Conservation (phyloP, 2,113 vertebrate species). For the Nothobranchius kuhntae region DNA sequence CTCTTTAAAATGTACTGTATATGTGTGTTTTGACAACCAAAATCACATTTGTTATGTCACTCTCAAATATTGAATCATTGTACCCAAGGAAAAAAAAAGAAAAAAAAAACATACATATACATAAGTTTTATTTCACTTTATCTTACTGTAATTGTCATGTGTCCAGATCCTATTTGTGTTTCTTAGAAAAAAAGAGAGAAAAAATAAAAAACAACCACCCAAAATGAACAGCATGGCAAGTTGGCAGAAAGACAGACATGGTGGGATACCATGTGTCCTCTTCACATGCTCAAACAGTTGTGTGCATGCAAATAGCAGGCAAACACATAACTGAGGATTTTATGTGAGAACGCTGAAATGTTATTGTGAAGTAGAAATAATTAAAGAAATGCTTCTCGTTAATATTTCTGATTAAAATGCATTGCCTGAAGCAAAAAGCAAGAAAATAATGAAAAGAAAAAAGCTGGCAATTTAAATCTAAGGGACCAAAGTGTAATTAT, state of each 20-base stretch:
- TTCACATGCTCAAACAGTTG: constrained; percentile 50
- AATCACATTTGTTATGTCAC: no score
- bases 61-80: no score
- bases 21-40: no score
- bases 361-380: constrained; percentile 21
- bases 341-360: constrained; percentile 13
- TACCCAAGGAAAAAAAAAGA: background rate
- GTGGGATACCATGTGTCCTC: constrained; percentile 68
- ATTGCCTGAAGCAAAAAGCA: constrained; percentile 19
- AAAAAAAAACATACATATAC: constrained; percentile 6
- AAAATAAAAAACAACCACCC: constrained; percentile 40
- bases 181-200: constrained; percentile 5
- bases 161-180: constrained; percentile 15
- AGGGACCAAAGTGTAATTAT: background rate
- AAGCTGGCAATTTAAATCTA: constrained; percentile 15
- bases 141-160: constrained; percentile 18
- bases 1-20: no score
- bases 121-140: constrained; percentile 14
- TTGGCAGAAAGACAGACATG: constrained; percentile 56
- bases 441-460: background rate
- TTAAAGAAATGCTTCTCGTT: constrained; percentile 1
- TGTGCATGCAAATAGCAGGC: constrained; percentile 10
- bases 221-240: constrained; percentile 68
- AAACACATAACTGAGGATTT: background rate
- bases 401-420: constrained; percentile 38